Evolutionary conservation across 2,113 vertebrate species (phyloP), one percentile per base, ranked within the genome.

Genomic region (Ginglymostoma cirratum): DNA sequence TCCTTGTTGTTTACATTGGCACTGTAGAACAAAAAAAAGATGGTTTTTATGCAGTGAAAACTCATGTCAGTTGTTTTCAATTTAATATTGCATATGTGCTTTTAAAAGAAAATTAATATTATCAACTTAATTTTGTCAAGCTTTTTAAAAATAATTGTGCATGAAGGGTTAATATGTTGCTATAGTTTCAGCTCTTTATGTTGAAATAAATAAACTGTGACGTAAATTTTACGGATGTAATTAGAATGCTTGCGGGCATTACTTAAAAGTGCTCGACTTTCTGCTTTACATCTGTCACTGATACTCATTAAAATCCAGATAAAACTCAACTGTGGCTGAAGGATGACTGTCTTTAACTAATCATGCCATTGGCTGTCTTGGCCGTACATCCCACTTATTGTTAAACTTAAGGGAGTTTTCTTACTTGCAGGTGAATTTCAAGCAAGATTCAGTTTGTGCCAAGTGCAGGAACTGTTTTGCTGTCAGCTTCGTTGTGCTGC

Each of bases 271-370:
- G 0, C 42, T 90, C 5, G 2, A 14, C 48, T 17, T 66, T n/a
- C 55, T 95, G 66, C 94, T 95, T 27, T 48, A 95, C 94, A 95
- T 95, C 94, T 95, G 94, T 72, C 94, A 94, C 27, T 17, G 21
- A 95, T 76, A 2, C 45, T 72, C 10, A 15, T 34, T 76, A 72
- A 95, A 15, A 95, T 69, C 42, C 23, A 48, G 94, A 95, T 95
- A 95, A 95, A 52, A 45, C 69, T 72, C 38, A 23, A 38, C 69
- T 45, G 45, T 72, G 10, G 67, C 42, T 95, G 23, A 95, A 72
- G 45, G 94, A 72, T 95, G 94, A 95, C 23, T 95, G 42, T 95
- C 45, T 38, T 95, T 95, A 95, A 95, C 94, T 95, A 72, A 17
- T 48, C 69, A 52, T 52, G 38, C 24, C 42, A 76, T 95, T 95